Evolutionary conservation across 2,113 vertebrate species (phyloP).

Genomic region (Rhinogobius similis): DNA sequence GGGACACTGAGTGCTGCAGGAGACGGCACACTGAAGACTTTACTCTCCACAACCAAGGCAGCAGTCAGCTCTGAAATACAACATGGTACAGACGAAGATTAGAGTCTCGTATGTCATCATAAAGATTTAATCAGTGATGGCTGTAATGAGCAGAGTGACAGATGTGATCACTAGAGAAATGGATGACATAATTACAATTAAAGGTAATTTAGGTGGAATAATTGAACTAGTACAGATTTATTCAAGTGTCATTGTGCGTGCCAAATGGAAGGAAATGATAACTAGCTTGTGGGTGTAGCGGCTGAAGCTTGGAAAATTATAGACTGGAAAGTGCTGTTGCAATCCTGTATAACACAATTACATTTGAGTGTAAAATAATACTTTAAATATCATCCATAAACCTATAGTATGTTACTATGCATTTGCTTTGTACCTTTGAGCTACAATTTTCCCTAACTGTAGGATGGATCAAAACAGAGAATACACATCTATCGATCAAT

Average conservation of each 20-base stretch:
- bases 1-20: constrained; percentile 43
- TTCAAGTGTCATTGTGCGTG: constrained; percentile 11
- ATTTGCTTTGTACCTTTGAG: too few relatives aligned
- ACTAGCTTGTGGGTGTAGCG: background rate
- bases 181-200: constrained; percentile 9
- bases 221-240: constrained; percentile 8
- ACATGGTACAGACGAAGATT: background rate
- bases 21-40: constrained; percentile 51
- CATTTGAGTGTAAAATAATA: background rate
- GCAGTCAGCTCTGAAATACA: constrained; percentile 63
- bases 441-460: too few relatives aligned
- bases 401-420: too few relatives aligned
- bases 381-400: background rate
- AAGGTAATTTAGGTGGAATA: constrained; percentile 7
- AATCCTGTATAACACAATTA: background rate
- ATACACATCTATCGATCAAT: background rate
- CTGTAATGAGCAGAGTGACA: background rate
- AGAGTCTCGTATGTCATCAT: background rate
- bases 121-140: background rate
- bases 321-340: background rate
- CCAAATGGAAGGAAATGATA: constrained; percentile 3
- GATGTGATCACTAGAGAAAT: background rate
- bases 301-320: background rate
- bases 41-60: constrained; percentile 68
- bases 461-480: too few relatives aligned